Evolutionary conservation across 2,113 vertebrate species (phyloP), one percentile per base, ranked within the genome.

Genomic region (Colossoma macropomum): DNA sequence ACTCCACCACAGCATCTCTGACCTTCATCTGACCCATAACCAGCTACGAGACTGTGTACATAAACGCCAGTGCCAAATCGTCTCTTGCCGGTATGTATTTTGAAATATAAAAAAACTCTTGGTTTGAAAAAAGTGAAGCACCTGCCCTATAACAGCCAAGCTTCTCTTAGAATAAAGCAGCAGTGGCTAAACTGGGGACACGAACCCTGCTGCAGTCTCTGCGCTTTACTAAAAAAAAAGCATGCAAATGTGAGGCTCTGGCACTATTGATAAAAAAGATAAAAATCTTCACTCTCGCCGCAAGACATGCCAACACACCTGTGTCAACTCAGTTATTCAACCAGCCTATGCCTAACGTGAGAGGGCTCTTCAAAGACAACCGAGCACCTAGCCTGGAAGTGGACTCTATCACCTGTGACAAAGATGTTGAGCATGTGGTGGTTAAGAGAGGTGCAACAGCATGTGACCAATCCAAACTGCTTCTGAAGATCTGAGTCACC

Each of bases 221-320:
- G 45, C n/a, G 25, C 45, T 75, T 23, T 80, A 6, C 63, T 76
- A 63, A 81, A 86, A 19, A n/a, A 68, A 56, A 34, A 70, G 11
- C 32, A 77, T 80, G 77, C 81, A 84, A 86, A 80, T 62, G 17
- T 70, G 10, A n/a, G 23, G 25, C 77, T 70, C 34, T 30, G 77
- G 30, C 68, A 23, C 66, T 48, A 83, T 75, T 63, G 41, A 34
- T 27, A 41, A 27, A 41, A 30, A 38, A 48, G 48, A 74, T 48
- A 8, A 1, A 17, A 7, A 84, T 41, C 52, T 68, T 45, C 21
- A 52, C 70, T 28, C 28, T 74, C 59, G 12, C 59, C 50, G 25
- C 41, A 76, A 66, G 41, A 45, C 60, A 15, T n/a, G 28, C 66
- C 60, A 25, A 45, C 21, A n/a, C 45, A 65, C 10, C 2, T 25